phyloP scores from a whole-genome alignment of 2,888 invertebrate genomes.

The Malthinus flaveolus region DNA sequence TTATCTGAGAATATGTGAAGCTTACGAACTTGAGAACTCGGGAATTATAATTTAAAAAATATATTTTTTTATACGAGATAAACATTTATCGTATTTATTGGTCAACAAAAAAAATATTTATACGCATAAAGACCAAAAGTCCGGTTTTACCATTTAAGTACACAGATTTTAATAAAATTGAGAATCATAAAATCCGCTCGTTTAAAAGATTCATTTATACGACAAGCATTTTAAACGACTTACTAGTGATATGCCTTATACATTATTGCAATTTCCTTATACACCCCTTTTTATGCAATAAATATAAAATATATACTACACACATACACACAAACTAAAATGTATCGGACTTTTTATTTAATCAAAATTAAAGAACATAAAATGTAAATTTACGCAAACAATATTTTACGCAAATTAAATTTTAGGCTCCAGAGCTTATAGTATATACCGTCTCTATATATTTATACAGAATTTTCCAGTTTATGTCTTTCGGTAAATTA shows the following conservation, averaged over 20 bases:
- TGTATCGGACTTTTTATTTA: neutral
- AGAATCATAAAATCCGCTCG: slow-evolving; percentile 22
- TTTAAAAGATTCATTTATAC: slow-evolving; percentile 25
- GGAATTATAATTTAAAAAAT: too few species aligned
- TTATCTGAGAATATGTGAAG: too few species aligned
- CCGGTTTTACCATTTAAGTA: slow-evolving; percentile 8
- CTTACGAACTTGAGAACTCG: too few species aligned
- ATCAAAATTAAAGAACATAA: slow-evolving; percentile 7
- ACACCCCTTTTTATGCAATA: neutral
- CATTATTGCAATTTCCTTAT: slow-evolving; percentile 7
- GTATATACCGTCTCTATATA: slow-evolving; percentile 10
- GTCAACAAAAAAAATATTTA: too few species aligned
- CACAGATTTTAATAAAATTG: slow-evolving; percentile 30
- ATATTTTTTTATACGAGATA: too few species aligned
- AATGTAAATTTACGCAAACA: slow-evolving; percentile 40
- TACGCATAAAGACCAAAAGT: too few species aligned
- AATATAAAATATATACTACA: neutral
- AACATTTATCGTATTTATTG: too few species aligned
- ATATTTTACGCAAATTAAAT: slow-evolving; percentile 42
- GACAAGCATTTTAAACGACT: slow-evolving; percentile 23
- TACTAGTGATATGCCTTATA: neutral
- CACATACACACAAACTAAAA: neutral
- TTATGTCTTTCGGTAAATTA: slow-evolving; percentile 43
- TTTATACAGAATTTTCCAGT: slow-evolving; percentile 33
- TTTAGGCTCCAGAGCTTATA: slow-evolving; percentile 8